Percentiles rank a stretch among this genome's conserved stretches.
Conservation (phyloP, 1,140 invertebrate species). For the Hypothenemus hampei region DNA sequence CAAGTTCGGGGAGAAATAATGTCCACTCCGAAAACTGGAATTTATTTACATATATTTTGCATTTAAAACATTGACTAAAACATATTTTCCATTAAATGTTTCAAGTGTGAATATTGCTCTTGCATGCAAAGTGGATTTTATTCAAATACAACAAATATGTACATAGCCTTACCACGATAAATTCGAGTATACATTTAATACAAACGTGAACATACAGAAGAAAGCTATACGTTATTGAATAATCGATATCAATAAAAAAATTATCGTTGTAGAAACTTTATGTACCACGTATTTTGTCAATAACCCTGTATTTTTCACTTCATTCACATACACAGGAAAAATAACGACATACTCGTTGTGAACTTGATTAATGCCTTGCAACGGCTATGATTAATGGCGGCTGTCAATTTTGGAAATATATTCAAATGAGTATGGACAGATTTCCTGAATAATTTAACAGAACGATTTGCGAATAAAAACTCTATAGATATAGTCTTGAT, state of each 20-base stretch:
- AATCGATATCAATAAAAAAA: no score
- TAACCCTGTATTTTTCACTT: constrained; percentile 21
- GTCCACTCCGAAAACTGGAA: background rate
- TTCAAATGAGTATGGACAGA: constrained; percentile 24
- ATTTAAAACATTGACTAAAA: no score
- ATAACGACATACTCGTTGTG: constrained; percentile 20
- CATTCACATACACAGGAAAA: constrained; percentile 13
- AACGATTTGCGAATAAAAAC: constrained; percentile 21
- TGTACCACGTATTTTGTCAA: constrained; percentile 19
- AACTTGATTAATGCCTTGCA: constrained; percentile 22
- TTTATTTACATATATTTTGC: constrained; percentile 3
- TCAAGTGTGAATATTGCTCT: constrained; percentile 1
- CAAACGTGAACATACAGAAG: no score
- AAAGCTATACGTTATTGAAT: no score
- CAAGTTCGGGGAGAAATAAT: no score
- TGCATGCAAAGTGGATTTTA: background rate
- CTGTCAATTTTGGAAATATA: constrained; percentile 25
- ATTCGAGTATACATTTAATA: no score
- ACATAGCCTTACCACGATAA: no score
- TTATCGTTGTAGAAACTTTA: constrained; percentile 1
- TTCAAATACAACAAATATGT: no score
- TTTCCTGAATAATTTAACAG: constrained; percentile 22
- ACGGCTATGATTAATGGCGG: constrained; percentile 17
- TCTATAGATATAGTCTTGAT: constrained; percentile 11
- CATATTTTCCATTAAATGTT: background rate